These are phyloP conservation scores for Notamacropus eugenii DNA, from an alignment of 2,797 vertebrate species.

Conservation along the genomic window DNA sequence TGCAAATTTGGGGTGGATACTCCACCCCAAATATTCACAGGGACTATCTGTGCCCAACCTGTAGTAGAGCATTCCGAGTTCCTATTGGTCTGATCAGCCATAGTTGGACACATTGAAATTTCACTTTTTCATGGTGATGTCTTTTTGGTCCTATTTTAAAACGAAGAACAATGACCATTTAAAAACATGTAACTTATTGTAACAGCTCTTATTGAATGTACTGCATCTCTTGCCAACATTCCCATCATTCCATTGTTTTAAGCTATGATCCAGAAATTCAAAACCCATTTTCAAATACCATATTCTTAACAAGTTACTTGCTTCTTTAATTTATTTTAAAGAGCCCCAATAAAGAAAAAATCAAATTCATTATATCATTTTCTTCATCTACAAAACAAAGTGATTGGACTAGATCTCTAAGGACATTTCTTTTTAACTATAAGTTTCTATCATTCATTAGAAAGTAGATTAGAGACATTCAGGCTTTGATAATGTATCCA, in stretches of 20 bases:
- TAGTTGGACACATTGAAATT: no score
- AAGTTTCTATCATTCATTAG: neutral
- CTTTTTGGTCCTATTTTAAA: no score
- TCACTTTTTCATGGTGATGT: no score
- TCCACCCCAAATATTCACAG: no score
- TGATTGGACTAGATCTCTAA: neutral
- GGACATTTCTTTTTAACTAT: neutral
- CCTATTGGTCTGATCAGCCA: no score
- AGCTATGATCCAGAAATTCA: neutral
- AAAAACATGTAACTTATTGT: neutral
- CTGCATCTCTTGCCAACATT: neutral
- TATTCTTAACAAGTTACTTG: neutral
- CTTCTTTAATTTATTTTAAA: neutral
- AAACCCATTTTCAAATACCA: neutral
- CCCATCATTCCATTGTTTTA: neutral
- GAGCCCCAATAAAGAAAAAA: slow-evolving; percentile 33
- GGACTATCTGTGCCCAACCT: no score
- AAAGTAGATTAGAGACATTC: slow-evolving; percentile 37
- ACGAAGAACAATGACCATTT: neutral
- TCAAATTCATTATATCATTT: slow-evolving; percentile 9
- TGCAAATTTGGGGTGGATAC: no score
- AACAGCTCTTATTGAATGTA: neutral
- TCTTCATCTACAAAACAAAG: neutral
- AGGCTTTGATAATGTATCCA: slow-evolving; percentile 33
- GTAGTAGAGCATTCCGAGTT: no score